Evolutionary conservation across 2,113 vertebrate genomes (phyloP).

Genomic region (Urocynchramus pylzowi): DNA sequence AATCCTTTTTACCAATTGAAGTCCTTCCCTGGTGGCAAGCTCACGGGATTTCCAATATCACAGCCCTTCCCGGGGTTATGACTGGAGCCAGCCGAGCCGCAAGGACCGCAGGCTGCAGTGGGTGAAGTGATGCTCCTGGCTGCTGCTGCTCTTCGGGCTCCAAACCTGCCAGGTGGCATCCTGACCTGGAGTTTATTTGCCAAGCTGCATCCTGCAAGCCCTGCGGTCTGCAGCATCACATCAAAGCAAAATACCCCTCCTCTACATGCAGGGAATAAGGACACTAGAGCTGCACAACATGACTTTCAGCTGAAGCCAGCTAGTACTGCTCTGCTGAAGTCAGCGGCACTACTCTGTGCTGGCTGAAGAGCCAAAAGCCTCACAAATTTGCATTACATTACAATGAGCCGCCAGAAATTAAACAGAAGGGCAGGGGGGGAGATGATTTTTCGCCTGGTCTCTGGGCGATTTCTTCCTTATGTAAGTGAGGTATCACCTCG

Average conservation of each 20-base stretch:
- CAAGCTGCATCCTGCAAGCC: neutral
- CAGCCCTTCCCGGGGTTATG: neutral
- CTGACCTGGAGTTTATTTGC: neutral
- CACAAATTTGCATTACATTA: neutral
- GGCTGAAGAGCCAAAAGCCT: neutral
- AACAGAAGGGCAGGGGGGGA: neutral
- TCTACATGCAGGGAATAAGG: neutral
- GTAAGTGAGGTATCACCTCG: neutral
- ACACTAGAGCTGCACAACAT: neutral
- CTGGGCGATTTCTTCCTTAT: neutral
- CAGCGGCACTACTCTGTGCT: neutral
- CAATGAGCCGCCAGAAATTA: neutral
- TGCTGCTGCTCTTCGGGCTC: neutral
- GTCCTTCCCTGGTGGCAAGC: neutral
- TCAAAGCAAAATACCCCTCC: neutral
- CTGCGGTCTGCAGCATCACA: fast-evolving
- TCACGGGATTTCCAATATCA: neutral
- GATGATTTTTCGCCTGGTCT: neutral
- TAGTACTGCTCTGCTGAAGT: neutral
- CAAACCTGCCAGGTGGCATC: neutral
- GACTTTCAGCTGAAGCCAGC: neutral
- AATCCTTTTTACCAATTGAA: neutral
- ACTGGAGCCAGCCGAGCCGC: neutral
- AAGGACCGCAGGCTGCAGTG: neutral
- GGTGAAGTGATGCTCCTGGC: neutral